Conservation (phyloP, 2,888 invertebrate genomes). For the Alsophila aescularia region DNA sequence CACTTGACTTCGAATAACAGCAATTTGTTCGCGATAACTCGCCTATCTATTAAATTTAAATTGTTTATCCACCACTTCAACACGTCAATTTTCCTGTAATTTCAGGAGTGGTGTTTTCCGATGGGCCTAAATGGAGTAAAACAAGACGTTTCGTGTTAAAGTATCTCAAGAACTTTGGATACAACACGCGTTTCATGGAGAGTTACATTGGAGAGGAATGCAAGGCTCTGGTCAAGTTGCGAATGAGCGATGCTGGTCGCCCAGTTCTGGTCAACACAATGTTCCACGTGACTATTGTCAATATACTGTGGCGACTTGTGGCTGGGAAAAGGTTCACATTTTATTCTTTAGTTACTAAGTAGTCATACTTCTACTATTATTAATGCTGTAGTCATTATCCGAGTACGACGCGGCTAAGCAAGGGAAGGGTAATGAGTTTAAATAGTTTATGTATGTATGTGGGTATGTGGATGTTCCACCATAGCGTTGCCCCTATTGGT, state of each 20-base stretch:
- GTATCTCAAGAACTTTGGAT: conserved; percentile 86
- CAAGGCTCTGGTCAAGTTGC: conserved; percentile 78
- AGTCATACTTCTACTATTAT: too few relatives aligned
- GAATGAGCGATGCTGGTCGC: conserved; percentile 53
- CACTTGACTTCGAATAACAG: too few relatives aligned
- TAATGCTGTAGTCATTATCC: too few relatives aligned
- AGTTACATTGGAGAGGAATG: conserved; percentile 86
- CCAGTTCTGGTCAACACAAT: conserved; percentile 81
- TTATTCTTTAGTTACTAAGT: background rate
- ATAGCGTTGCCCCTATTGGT: too few relatives aligned
- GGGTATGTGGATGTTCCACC: too few relatives aligned
- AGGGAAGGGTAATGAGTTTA: too few relatives aligned
- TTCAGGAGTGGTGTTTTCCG: conserved; percentile 88
- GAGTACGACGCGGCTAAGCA: too few relatives aligned
- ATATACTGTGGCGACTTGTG: conserved; percentile 88
- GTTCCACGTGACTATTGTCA: conserved; percentile 87
- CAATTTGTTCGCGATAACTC: too few relatives aligned
- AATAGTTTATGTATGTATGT: too few relatives aligned
- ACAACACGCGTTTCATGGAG: conserved; percentile 86
- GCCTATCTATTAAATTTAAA: background rate
- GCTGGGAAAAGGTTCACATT: conserved; percentile 84
- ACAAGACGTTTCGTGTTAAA: conserved; percentile 87
- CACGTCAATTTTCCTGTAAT: conserved; percentile 8
- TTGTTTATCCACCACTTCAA: background rate
- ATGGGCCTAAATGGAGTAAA: conserved; percentile 86